Percentiles rank a stretch among this genome's conserved stretches.
phyloP scores from a whole-genome alignment of 2,113 vertebrate genomes.

The Microtus ochrogaster region DNA sequence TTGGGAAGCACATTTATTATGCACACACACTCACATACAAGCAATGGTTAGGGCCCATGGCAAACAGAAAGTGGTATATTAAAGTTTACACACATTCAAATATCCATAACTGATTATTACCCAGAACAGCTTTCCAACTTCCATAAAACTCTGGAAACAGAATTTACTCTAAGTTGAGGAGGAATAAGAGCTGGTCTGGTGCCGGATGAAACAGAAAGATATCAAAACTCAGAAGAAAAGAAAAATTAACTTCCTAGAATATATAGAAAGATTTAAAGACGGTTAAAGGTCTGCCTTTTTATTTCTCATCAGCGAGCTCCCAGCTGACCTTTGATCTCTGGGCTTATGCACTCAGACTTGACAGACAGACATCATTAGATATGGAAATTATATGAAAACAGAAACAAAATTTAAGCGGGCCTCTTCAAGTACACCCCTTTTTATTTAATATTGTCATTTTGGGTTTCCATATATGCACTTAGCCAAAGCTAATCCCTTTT shows the following conservation, averaged over 20 bases:
- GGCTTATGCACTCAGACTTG: not conserved
- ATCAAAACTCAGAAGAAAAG: not conserved
- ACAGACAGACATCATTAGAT: not conserved
- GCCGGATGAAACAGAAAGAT: not conserved
- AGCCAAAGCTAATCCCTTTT: not conserved
- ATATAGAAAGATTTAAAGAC: not conserved
- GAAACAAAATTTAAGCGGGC: not conserved
- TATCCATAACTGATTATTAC: not conserved
- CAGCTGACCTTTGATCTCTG: not conserved
- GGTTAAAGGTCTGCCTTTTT: not conserved
- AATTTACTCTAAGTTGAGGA: conserved; percentile 14
- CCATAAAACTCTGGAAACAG: conserved; percentile 10
- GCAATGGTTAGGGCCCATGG: not conserved
- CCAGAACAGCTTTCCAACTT: not conserved
- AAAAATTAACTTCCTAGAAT: conserved; percentile 20
- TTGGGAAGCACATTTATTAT: not conserved
- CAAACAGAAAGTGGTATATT: not conserved
- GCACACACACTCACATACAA: not conserved
- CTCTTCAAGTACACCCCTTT: not conserved
- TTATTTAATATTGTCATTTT: not conserved
- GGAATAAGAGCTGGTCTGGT: not conserved
- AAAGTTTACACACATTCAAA: not conserved
- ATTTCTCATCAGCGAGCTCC: not conserved
- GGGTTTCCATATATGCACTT: not conserved
- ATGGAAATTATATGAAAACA: not conserved